A percentile compares a stretch with the other conserved stretches of the same genome.
Conservation (phyloP, 2,113 vertebrate genomes). For the Oreamnos americanus region DNA sequence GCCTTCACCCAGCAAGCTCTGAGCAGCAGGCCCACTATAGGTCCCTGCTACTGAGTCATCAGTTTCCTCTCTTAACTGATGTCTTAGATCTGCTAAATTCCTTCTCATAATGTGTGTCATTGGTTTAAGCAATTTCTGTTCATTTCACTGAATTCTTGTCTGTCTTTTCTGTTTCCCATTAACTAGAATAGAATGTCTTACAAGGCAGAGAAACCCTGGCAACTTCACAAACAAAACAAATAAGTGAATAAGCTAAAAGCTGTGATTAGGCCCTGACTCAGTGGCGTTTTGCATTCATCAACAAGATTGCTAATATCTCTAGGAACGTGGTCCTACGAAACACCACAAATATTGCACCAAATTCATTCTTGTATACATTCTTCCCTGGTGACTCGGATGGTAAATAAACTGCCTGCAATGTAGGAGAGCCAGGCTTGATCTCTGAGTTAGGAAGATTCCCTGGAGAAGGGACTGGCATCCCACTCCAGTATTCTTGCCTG, state of each 20-base stretch:
- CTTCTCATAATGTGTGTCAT: neutral
- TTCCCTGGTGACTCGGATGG: neutral
- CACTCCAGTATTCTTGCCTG: neutral
- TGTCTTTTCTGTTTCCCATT: neutral
- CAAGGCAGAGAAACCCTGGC: neutral
- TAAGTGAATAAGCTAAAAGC: neutral
- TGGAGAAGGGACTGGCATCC: neutral
- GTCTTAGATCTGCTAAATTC: neutral
- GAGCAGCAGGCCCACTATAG: neutral
- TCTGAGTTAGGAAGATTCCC: neutral
- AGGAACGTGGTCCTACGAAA: neutral
- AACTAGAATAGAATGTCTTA: neutral
- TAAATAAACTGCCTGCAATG: neutral
- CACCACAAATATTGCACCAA: neutral
- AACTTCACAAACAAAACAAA: neutral
- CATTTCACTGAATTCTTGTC: neutral
- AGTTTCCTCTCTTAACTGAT: neutral
- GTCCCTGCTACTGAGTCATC: neutral
- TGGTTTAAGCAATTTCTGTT: neutral
- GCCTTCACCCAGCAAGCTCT: neutral
- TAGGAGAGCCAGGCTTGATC: neutral
- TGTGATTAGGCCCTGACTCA: neutral
- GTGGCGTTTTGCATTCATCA: neutral
- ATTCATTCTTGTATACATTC: neutral
- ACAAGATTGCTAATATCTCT: neutral